Evolutionary conservation across 2,797 vertebrate genomes (phyloP), one percentile per base, ranked within the genome.

Genomic region (Phrynocephalus guinanensis): DNA sequence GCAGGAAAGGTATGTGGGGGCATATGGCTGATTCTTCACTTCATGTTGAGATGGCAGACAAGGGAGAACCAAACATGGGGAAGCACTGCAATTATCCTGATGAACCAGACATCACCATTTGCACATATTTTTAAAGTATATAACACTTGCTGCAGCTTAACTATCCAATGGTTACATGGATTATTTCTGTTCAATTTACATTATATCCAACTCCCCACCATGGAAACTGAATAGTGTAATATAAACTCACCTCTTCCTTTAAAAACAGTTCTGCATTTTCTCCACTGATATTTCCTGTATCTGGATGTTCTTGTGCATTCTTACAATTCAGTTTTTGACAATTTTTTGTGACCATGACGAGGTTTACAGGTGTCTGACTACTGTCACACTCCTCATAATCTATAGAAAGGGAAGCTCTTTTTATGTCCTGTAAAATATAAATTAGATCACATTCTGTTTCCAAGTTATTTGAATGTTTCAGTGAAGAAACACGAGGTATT

Each of bases 311-410:
- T n/a, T 93, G 96, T 70, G 95, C 96, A 90, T 95, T 79, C 24
- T 52, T 82, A 92, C 86, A 91, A 88, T 76, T 93, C 85, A 48
- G 85, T 89, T 94, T 97, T 52, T 96, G 96, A 80, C 90, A 67
- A 3, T 80, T 96, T 91, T 96, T 97, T 86, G 97, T 98, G 86
- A 97, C 93, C 90, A 87, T 86, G 60, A 2, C 48, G 3, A 2
- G 0, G 9, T 70, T 63, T 89, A 95, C 97, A 70, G 86, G 88
- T n/a, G 76, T 90, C 18, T 60, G 89, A 66, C 76, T 84, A 56
- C 5, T 89, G 8, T 87, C 77, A 8, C 78, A 30, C 48, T 94
- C 82, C 82, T 94, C 89, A 0, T 0, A 77, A 79, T 90, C 63
- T 2, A 86, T 84, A 86, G 80, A 79, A 88, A 87, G 88, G 70